These are phyloP conservation scores for Valencia hispanica DNA, from an alignment of 2,797 vertebrate species.

Conservation along the genomic window DNA sequence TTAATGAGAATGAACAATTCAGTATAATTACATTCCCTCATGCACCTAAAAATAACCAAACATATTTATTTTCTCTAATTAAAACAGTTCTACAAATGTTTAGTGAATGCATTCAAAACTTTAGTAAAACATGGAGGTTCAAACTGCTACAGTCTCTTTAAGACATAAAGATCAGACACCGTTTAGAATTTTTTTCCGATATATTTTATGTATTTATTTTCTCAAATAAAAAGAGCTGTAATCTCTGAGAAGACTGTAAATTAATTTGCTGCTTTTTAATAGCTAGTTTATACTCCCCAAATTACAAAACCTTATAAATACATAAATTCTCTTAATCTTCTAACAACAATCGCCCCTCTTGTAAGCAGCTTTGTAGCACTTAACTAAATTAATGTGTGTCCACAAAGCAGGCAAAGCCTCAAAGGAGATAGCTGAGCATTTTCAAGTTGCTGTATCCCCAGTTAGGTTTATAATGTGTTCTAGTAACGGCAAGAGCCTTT, in stretches of 20 bases:
- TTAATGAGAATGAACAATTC: neutral
- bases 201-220: neutral
- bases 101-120: neutral
- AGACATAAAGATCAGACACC: neutral
- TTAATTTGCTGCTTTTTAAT: neutral
- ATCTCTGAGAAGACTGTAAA: neutral
- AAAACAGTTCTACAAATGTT: neutral
- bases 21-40: neutral
- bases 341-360: neutral
- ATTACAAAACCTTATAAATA: neutral
- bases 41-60: neutral
- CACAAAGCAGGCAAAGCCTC: constrained; percentile 6
- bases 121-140: neutral
- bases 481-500: neutral
- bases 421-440: constrained; percentile 15
- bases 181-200: neutral
- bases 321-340: neutral
- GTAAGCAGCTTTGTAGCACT: constrained; percentile 10
- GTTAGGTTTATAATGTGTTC: constrained; percentile 1
- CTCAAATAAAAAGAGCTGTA: neutral
- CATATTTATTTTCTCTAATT: neutral
- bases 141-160: neutral
- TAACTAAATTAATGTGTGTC: constrained; percentile 11
- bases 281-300: neutral
- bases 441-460: constrained; percentile 13